phyloP scores from a whole-genome alignment of 2,797 vertebrate species.

The Micromesistius poutassou region DNA sequence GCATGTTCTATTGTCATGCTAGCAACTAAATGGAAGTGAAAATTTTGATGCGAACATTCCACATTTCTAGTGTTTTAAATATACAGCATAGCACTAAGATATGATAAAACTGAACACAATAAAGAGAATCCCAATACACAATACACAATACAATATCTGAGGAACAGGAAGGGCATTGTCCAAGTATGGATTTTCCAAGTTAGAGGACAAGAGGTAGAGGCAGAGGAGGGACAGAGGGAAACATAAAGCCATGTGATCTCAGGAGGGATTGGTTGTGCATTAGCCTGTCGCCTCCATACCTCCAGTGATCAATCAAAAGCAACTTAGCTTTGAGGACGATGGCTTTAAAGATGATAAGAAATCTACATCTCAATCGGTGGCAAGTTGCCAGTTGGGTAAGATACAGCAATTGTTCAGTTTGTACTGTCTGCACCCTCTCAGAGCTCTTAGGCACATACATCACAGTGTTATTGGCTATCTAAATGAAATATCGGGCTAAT shows the following conservation, averaged over 20 bases:
- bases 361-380: slow-evolving; percentile 26
- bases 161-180: too few species aligned
- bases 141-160: background rate
- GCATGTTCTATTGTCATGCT: background rate
- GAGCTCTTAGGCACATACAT: slow-evolving; percentile 26
- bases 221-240: background rate
- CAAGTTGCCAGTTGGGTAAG: slow-evolving; percentile 34
- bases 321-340: slow-evolving; percentile 26
- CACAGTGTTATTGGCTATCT: slow-evolving; percentile 27
- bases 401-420: slow-evolving; percentile 1
- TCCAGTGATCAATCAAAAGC: slow-evolving; percentile 13
- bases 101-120: background rate
- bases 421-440: slow-evolving; percentile 4
- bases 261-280: background rate
- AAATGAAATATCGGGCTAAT: slow-evolving; percentile 36
- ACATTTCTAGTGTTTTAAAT: background rate
- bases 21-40: too few species aligned
- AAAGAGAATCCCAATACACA: background rate
- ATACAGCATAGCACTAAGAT: background rate
- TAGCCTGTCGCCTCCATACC: slow-evolving; percentile 5
- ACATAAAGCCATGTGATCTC: too few species aligned
- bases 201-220: background rate
- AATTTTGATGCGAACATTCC: background rate
- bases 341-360: slow-evolving; percentile 20
- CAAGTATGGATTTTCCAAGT: background rate